These are phyloP conservation scores for Rousettus leschenaultii DNA, from an alignment of 2,113 vertebrate genomes.

Conservation along the genomic window DNA sequence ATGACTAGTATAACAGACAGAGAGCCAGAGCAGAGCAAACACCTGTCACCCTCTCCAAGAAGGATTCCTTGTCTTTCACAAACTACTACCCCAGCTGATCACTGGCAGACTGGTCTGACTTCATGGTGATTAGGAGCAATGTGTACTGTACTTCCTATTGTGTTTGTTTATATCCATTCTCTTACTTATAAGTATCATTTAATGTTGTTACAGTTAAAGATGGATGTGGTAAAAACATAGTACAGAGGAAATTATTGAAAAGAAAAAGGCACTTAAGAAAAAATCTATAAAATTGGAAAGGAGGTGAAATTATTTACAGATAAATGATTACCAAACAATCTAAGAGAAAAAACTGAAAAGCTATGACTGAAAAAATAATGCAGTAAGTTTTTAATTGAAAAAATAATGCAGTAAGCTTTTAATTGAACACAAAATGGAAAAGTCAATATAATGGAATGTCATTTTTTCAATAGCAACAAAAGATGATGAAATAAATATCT, in stretches of 20 bases:
- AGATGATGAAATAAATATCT: not conserved
- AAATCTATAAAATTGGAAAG: not conserved
- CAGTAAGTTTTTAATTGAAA: not conserved
- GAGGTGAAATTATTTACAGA: not conserved
- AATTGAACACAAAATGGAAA: not conserved
- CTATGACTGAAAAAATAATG: not conserved
- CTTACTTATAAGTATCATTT: not conserved
- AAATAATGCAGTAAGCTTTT: not conserved
- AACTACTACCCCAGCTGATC: not conserved
- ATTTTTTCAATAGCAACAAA: not conserved
- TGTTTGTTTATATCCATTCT: not conserved
- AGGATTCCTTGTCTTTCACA: not conserved
- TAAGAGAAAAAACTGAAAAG: not conserved
- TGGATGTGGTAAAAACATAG: not conserved
- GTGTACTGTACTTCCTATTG: not conserved
- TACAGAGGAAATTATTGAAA: not conserved
- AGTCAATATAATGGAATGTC: not conserved
- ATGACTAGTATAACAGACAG: not conserved
- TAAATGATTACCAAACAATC: not conserved
- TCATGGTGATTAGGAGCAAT: not conserved
- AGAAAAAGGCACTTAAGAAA: not conserved
- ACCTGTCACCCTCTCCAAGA: not conserved
- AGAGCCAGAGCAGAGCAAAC: too few species aligned
- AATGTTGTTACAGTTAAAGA: not conserved
- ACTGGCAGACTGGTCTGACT: not conserved